Base-by-base conservation (phyloP, 2,888 invertebrate species). In the Flexamia atlantica region DNA sequence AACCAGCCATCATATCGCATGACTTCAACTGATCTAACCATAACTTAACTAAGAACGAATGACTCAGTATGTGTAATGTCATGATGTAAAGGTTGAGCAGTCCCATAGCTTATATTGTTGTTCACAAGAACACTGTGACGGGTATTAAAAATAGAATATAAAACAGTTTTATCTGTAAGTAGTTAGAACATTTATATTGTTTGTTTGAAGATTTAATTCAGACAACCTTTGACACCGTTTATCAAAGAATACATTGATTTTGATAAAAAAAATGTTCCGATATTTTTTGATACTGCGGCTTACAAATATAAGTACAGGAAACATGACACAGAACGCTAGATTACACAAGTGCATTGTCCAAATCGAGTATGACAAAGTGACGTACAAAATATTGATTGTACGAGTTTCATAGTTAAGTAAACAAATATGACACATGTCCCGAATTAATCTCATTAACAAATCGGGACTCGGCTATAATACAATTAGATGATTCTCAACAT, bases 51-150 rank as follows among this genome's bases (percentile, higher is more conserved):
- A 28, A 40, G 23, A 72, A 23, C 20, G 9, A 68, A 17, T 20
- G 72, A 9, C 40, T 23, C 72, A 40, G 17, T 68, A 32, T 17
- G 68, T 30, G 36, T 36, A 72, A 36, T 68, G 28, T 30, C n/a
- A 68, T 25, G 32, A 68, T 14, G 42, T 79, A 57, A 46, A 10
- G 42, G 46, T 82, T 83, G 83, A 83, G 83, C 83, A 83, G 28
- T 46, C 17, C 79, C 83, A 83, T 83, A 83, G 83, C 70, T 70
- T 79, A 83, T 83, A 83, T 83, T 83, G 83, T 83, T 83, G 83
- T 80, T 64, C 42, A 57, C 36, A 28, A 57, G 79, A 79, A 79
- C 79, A 79, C 36, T 79, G 79, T 79, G 57, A 79, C 30, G 79
- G 53, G 53, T 79, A 57, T 79, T 57, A 57, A 79, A 79, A 79